These are phyloP conservation scores for Alectura lathami DNA, from an alignment of 2,113 vertebrate species.

Conservation along the genomic window DNA sequence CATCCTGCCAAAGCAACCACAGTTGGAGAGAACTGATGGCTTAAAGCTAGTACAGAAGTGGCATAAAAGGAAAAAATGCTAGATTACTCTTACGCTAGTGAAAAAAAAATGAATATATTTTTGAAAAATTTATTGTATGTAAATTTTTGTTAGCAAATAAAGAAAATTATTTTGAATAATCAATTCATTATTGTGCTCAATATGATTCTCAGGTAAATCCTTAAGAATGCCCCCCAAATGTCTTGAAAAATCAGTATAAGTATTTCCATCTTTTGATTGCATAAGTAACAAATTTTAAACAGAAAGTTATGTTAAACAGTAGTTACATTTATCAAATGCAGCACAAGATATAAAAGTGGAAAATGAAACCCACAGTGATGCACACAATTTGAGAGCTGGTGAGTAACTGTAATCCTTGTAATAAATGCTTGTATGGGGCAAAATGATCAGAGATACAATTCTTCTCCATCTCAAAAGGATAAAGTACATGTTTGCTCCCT, in stretches of 20 bases:
- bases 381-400: not conserved
- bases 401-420: not conserved
- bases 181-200: not conserved
- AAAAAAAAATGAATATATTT: not conserved
- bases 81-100: not conserved
- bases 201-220: not conserved
- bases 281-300: not conserved
- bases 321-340: not conserved
- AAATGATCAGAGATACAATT: not conserved
- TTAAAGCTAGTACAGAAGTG: not conserved
- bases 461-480: not conserved
- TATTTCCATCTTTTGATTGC: not conserved
- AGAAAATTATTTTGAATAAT: not conserved
- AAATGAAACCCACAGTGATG: not conserved
- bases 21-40: not conserved
- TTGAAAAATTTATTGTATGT: not conserved
- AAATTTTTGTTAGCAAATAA: not conserved
- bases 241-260: not conserved
- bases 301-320: not conserved
- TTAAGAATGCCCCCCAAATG: not conserved
- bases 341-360: not conserved
- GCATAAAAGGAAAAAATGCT: not conserved
- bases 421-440: not conserved
- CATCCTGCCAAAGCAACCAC: not conserved
- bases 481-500: not conserved